Conservation (phyloP, 2,888 invertebrate species). For the Tetrapedia diversipes region DNA sequence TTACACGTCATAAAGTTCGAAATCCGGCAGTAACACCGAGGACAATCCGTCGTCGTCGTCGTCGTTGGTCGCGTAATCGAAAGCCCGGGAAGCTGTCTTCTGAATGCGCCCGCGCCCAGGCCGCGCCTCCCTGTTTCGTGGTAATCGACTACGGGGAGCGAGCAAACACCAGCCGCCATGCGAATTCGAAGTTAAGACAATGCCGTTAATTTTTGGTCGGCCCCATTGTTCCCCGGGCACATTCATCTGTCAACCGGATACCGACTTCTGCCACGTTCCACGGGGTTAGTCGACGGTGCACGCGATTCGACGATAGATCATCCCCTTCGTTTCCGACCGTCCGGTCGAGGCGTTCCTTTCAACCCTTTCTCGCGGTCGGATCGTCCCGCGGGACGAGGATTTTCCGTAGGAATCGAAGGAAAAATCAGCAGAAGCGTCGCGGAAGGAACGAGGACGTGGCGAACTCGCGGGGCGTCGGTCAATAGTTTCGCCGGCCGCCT, state of each 20-base stretch:
- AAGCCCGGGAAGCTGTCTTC: constrained; percentile 55
- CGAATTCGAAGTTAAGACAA: constrained; percentile 81
- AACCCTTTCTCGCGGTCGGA: background rate
- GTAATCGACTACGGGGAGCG: constrained; percentile 72
- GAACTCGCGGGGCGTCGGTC: constrained; percentile 48
- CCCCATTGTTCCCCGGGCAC: constrained; percentile 79
- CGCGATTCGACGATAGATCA: constrained; percentile 39
- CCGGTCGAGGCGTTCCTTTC: background rate
- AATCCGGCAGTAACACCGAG: constrained; percentile 57
- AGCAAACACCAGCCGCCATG: constrained; percentile 67
- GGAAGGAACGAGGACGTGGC: background rate
- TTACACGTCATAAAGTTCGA: constrained; percentile 68
- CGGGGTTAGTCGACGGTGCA: constrained; percentile 30
- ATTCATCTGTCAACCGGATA: constrained; percentile 81
- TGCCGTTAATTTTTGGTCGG: constrained; percentile 82
- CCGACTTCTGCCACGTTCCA: constrained; percentile 68
- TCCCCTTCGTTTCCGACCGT: constrained; percentile 14
- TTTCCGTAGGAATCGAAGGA: background rate
- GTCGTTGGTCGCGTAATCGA: constrained; percentile 58
- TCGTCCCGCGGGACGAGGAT: background rate
- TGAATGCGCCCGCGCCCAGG: constrained; percentile 43
- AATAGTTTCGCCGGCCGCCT: constrained; percentile 65
- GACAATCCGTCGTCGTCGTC: constrained; percentile 57
- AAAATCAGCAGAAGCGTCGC: background rate
- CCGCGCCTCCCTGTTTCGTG: constrained; percentile 57